Evolutionary conservation across 2,797 vertebrate genomes (phyloP).

Genomic region (Acipenser transmontanus): DNA sequence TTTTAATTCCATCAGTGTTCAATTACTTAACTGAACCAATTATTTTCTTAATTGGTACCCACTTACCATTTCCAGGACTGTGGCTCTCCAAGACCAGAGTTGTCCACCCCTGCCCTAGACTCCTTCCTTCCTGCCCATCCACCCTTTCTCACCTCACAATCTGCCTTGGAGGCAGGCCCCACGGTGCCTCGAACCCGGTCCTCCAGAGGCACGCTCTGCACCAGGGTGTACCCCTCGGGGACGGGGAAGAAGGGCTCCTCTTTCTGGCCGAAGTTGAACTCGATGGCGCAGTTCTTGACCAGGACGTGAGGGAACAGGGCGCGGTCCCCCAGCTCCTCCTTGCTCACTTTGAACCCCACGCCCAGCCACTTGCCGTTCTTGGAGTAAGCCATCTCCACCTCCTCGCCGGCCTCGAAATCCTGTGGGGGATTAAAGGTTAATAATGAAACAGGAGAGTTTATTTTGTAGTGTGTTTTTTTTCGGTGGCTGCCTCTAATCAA

Average conservation of each 20-base stretch:
- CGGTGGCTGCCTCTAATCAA: too few relatives aligned
- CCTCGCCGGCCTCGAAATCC: conserved; percentile 76
- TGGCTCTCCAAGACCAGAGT: too few relatives aligned
- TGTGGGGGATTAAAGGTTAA: conserved; percentile 25
- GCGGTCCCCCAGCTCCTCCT: conserved; percentile 61
- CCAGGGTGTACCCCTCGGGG: conserved; percentile 76
- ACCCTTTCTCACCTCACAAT: conserved; percentile 71
- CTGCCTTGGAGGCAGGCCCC: conserved; percentile 74
- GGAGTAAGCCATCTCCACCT: conserved; percentile 73
- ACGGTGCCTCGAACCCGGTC: conserved; percentile 70
- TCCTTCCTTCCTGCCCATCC: background rate
- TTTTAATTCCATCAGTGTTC: too few relatives aligned
- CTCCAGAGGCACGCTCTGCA: conserved; percentile 66
- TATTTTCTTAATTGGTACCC: too few relatives aligned
- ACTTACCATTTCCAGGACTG: too few relatives aligned
- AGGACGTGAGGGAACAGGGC: conserved; percentile 82
- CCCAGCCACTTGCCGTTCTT: conserved; percentile 80
- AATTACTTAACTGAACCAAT: too few relatives aligned
- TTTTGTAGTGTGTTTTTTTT: too few relatives aligned
- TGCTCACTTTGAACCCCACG: conserved; percentile 65
- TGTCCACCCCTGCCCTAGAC: too few relatives aligned
- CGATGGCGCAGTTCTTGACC: conserved; percentile 84
- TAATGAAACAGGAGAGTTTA: too few relatives aligned
- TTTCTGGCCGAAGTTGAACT: conserved; percentile 87
- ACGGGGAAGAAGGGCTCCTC: conserved; percentile 63